These are phyloP conservation scores for Cichladusa arquata DNA, from an alignment of 2,113 vertebrate species.

Conservation along the genomic window DNA sequence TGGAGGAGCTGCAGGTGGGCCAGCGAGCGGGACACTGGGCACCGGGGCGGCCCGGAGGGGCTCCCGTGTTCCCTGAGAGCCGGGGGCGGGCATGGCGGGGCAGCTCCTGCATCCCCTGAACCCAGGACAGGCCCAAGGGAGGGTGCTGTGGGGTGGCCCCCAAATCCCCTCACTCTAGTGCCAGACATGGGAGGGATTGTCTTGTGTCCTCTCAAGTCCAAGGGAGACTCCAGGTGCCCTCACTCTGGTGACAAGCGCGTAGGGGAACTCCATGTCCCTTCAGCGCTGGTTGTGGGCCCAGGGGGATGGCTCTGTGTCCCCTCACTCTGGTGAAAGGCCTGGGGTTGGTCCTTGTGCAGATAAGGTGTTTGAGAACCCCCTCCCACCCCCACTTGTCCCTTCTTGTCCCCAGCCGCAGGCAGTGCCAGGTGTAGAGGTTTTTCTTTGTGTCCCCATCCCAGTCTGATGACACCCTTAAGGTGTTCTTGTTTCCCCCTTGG, in stretches of 20 bases:
- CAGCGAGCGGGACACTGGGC: background rate
- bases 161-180: background rate
- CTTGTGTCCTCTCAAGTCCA: background rate
- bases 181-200: background rate
- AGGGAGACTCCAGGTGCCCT: background rate
- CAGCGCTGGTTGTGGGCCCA: too few relatives aligned
- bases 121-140: too few relatives aligned
- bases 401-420: background rate
- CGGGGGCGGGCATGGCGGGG: background rate
- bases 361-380: background rate
- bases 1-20: conserved; percentile 88
- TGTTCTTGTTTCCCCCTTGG: fast-evolving
- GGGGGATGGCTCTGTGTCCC: background rate
- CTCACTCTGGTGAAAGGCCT: background rate
- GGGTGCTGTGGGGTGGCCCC: too few relatives aligned
- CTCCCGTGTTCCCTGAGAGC: background rate
- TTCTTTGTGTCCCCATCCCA: background rate
- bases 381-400: background rate
- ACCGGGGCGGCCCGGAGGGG: too few relatives aligned
- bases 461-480: background rate
- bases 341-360: background rate
- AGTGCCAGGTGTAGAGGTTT: background rate
- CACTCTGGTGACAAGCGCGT: background rate
- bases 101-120: background rate
- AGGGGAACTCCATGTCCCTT: background rate